These are phyloP conservation scores for Hartigia nigra DNA, from an alignment of 2,888 invertebrate genomes.

Conservation along the genomic window DNA sequence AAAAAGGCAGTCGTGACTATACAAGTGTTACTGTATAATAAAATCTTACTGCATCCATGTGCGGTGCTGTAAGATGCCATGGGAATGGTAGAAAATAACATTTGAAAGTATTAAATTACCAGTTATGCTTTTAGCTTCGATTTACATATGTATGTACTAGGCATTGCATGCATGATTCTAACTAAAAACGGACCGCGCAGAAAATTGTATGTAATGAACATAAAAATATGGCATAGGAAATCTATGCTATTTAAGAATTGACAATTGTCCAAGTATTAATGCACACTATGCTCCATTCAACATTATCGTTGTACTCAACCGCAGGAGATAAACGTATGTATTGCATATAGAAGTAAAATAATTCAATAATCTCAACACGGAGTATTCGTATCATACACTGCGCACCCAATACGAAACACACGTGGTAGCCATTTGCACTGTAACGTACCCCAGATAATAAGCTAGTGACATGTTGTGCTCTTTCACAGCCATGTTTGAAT, in stretches of 20 bases:
- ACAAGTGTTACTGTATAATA: not conserved
- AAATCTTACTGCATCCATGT: not conserved
- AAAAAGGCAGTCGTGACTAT: not conserved
- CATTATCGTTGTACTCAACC: not conserved
- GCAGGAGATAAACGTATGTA: not conserved
- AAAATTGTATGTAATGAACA: not conserved
- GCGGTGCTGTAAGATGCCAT: not conserved
- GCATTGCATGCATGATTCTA: no score
- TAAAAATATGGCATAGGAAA: not conserved
- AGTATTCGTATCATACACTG: not conserved
- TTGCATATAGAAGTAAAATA: not conserved
- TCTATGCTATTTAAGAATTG: not conserved
- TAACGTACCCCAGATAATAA: conserved; percentile 18
- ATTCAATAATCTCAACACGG: not conserved
- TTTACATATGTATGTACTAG: no score
- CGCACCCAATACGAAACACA: not conserved
- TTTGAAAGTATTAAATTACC: not conserved
- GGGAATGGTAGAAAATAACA: not conserved
- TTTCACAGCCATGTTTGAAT: not conserved
- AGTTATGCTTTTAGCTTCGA: no score
- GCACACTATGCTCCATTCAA: not conserved
- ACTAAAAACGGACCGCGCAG: no score
- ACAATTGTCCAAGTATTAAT: not conserved
- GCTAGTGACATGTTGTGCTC: conserved; percentile 15
- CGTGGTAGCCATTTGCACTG: not conserved